Base-by-base conservation (phyloP, 2,113 vertebrate species). In the Okapia johnstoni region DNA sequence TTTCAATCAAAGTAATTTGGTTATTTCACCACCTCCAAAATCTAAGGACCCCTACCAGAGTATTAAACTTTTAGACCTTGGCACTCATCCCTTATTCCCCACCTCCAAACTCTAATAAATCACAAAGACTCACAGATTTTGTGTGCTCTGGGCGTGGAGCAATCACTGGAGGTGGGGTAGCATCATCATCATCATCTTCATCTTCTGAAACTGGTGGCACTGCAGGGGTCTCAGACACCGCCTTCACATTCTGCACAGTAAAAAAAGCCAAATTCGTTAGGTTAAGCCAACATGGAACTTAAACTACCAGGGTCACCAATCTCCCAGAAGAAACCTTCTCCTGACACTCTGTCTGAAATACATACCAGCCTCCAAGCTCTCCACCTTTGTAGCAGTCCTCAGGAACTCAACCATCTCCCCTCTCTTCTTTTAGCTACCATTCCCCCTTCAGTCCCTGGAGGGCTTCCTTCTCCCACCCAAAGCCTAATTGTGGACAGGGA, bases 131-230 rank as follows among this genome's bases (percentile, higher is more conserved):
- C 98, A 99, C 99, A 43, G 99, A 99, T 99, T 99, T 99, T 54
- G 99, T 99, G 98, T 99, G 99, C 36, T 99, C 99, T 2, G 99
- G 99, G 26, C 99, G 99, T 0, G 99, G 99, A 54, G 99, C 99
- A 85, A 99, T 99, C 96, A 99, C 99, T 0, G 99, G 99, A 2
- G 99, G 99, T 9, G 99, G 99, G 40, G 99, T 98, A 3, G 99
- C 99, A 93, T 99, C 99, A 0, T 99, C 99, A 54, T 99, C 99
- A 84, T 99, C 99, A 0, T 99, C 99, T 90, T 99, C 99, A 55
- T 99, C 99, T 98, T 99, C 99, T 4, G 99, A 99, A n/a, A 99
- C 99, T 0, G 99, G 99, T 28, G 99, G 99, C 50, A 99, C 99
- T 14, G 99, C 99, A 0, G 99, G 99, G 0, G 99, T 99, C 99